Evolutionary conservation across 2,888 invertebrate genomes (phyloP).

Genomic region (Lasioglossum morio): DNA sequence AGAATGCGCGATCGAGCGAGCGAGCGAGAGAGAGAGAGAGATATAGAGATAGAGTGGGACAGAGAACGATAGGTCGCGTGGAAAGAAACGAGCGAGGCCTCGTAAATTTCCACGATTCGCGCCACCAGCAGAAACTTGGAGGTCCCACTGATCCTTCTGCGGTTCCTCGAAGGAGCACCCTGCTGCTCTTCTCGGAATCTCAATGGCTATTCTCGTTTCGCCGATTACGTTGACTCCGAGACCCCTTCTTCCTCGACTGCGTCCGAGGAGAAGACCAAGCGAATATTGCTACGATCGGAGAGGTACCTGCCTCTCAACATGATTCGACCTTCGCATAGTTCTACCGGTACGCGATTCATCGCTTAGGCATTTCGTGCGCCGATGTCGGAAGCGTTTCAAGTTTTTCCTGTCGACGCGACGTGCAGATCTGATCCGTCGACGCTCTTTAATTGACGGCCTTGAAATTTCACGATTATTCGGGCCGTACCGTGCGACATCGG

Average conservation of each 20-base stretch:
- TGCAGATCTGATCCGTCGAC: background rate
- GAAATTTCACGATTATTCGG: background rate
- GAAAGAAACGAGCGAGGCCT: constrained; percentile 66
- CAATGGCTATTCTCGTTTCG: constrained; percentile 63
- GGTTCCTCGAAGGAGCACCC: constrained; percentile 64
- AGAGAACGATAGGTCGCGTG: constrained; percentile 39
- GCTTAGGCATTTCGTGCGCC: constrained; percentile 65
- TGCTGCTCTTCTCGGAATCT: constrained; percentile 66
- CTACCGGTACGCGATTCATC: constrained; percentile 66
- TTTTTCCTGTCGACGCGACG: background rate
- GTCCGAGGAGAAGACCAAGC: constrained; percentile 30
- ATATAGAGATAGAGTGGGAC: constrained; percentile 9
- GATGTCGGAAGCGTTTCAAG: background rate
- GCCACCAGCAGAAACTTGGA: constrained; percentile 65
- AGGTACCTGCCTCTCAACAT: constrained; percentile 64
- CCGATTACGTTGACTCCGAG: constrained; percentile 45
- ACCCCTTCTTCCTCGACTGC: constrained; percentile 46
- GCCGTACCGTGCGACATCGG: background rate
- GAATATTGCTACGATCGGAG: constrained; percentile 36
- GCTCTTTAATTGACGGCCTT: background rate
- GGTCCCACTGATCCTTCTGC: constrained; percentile 61
- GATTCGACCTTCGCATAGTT: constrained; percentile 65
- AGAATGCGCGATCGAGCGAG: constrained; percentile 22
- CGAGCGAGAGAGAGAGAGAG: constrained; percentile 11
- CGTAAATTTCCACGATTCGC: constrained; percentile 78